Conservation (phyloP, 2,888 invertebrate species). For the Torymus auratus region DNA sequence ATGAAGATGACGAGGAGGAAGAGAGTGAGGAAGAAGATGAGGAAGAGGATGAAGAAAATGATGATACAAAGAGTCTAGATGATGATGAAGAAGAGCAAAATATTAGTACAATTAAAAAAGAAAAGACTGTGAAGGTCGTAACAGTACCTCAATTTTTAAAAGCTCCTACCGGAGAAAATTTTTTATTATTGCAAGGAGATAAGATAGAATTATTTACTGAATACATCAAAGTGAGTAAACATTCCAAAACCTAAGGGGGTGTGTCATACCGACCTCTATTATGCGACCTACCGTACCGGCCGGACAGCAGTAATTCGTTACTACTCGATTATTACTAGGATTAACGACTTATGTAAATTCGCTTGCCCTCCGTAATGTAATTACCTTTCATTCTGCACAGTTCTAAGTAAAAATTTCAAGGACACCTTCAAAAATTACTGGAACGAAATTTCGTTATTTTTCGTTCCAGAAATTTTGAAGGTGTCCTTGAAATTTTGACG, state of each 20-base stretch:
- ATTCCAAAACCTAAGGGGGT: constrained; percentile 4
- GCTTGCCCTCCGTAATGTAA: too few species aligned
- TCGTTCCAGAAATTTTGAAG: too few species aligned
- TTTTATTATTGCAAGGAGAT: constrained; percentile 77
- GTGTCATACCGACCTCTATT: too few species aligned
- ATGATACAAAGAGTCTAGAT: constrained; percentile 70
- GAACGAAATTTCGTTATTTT: too few species aligned
- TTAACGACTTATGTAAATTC: too few species aligned
- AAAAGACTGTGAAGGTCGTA: constrained; percentile 62
- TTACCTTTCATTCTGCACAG: too few species aligned
- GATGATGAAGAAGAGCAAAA: constrained; percentile 68
- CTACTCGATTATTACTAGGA: too few species aligned
- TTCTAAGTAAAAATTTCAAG: too few species aligned
- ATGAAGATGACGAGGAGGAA: constrained; percentile 79
- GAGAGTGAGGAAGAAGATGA: constrained; percentile 67
- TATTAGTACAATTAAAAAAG: constrained; percentile 60
- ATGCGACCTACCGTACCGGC: too few species aligned
- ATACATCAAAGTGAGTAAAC: constrained; percentile 66
- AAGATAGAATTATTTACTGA: constrained; percentile 65
- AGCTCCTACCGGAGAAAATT: constrained; percentile 77
- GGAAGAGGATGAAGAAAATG: constrained; percentile 73
- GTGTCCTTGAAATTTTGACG: too few species aligned
- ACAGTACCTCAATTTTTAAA: constrained; percentile 77
- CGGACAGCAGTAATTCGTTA: too few species aligned
- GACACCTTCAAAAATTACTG: too few species aligned